Evolutionary conservation across 2,113 vertebrate genomes (phyloP).

Genomic region (Istiophorus platypterus): DNA sequence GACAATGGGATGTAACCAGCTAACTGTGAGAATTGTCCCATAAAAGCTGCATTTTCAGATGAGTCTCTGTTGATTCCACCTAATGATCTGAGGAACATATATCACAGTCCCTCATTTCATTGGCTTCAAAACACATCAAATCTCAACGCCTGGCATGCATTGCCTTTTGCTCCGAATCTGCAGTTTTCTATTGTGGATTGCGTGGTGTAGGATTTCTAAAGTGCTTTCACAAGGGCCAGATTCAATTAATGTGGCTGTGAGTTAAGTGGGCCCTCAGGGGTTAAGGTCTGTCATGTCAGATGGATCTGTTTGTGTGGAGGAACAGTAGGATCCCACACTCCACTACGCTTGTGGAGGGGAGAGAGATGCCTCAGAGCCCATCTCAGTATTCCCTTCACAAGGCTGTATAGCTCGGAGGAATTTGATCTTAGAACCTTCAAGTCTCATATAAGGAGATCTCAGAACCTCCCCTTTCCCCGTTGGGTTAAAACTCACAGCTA

Average conservation of each 20-base stretch:
- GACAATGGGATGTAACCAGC: conserved; percentile 54
- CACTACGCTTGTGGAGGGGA: conserved; percentile 40
- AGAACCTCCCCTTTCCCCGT: conserved; percentile 29
- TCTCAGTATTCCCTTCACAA: conserved; percentile 64
- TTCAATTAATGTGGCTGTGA: conserved; percentile 77
- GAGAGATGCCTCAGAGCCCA: conserved; percentile 57
- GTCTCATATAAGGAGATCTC: conserved; percentile 50
- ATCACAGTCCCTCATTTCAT: conserved; percentile 55
- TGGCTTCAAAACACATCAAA: conserved; percentile 63
- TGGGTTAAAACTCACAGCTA: conserved; percentile 25
- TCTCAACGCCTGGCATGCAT: conserved; percentile 45
- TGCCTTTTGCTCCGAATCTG: conserved; percentile 66
- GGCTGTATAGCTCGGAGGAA: conserved; percentile 50
- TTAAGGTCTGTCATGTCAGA: conserved; percentile 82
- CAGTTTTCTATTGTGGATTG: conserved; percentile 41
- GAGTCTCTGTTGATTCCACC: conserved; percentile 60
- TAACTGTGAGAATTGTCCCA: conserved; percentile 55
- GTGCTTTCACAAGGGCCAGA: conserved; percentile 63
- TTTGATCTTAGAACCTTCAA: conserved; percentile 63
- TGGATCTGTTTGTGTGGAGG: conserved; percentile 76
- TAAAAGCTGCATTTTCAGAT: conserved; percentile 60
- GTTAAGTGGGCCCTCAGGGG: conserved; percentile 80
- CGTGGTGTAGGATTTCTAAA: conserved; percentile 48
- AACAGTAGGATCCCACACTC: conserved; percentile 66
- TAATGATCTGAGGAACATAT: conserved; percentile 71